phyloP scores from a whole-genome alignment of 2,888 invertebrate genomes.

The Notodonta dromedarius region DNA sequence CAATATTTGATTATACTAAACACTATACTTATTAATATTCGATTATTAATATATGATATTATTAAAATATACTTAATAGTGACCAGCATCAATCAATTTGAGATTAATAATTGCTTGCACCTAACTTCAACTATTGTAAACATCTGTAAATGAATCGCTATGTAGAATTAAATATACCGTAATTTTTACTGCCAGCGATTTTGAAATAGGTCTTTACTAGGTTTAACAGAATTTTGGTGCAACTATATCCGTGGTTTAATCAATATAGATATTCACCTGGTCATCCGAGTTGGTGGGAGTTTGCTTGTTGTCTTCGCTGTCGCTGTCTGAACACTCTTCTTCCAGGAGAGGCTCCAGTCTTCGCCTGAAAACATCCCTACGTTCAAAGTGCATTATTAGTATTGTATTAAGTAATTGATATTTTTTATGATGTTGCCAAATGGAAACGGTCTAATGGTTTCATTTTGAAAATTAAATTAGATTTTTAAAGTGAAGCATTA shows the following conservation, averaged over 20 bases:
- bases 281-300: conserved; percentile 79
- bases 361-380: conserved; percentile 85
- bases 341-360: conserved; percentile 92
- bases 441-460: no score
- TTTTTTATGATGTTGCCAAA: no score
- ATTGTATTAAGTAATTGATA: conserved; percentile 7
- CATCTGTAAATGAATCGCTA: conserved; percentile 6
- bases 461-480: no score
- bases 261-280: conserved; percentile 76
- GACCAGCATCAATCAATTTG: conserved; percentile 15
- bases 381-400: conserved; percentile 46
- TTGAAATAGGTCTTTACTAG: background rate
- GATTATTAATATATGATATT: background rate
- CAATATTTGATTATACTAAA: conserved; percentile 11
- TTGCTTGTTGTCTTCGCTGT: conserved; percentile 75
- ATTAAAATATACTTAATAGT: no score
- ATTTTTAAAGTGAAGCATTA: background rate
- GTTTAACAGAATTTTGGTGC: conserved; percentile 34
- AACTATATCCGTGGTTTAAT: conserved; percentile 20
- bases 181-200: background rate
- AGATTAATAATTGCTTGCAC: conserved; percentile 7
- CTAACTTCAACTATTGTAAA: background rate
- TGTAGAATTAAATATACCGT: background rate
- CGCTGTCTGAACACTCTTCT: conserved; percentile 90
- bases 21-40: conserved; percentile 19